Conservation (phyloP, 2,797 vertebrate genomes). For the Hozukius guyotensis region DNA sequence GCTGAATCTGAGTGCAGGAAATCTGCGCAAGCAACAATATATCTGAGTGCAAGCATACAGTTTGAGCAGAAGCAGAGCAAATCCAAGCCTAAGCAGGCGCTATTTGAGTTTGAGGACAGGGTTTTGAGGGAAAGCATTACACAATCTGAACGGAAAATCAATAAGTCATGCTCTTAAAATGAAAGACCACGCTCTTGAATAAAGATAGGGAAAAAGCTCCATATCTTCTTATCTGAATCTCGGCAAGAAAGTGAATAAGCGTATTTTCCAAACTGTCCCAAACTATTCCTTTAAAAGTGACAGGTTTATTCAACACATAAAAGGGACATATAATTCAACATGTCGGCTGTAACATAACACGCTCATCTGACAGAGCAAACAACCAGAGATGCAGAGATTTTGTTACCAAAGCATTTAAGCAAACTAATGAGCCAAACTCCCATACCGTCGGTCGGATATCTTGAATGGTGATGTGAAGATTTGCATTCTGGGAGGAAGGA, state of each 20-base stretch:
- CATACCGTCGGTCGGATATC: background rate
- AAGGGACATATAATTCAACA: background rate
- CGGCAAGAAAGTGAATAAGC: background rate
- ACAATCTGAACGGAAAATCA: no score
- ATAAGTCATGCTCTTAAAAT: no score
- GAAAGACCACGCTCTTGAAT: no score
- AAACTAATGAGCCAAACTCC: conserved; percentile 10
- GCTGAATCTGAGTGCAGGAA: no score
- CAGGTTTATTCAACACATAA: background rate
- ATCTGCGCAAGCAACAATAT: no score
- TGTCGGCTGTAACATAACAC: background rate
- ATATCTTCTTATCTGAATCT: background rate
- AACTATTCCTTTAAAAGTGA: background rate
- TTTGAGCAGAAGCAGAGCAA: no score
- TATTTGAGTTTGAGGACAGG: no score
- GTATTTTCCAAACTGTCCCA: background rate
- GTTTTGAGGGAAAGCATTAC: no score
- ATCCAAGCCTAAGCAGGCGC: no score
- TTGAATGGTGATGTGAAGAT: conserved; percentile 24
- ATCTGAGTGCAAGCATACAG: no score
- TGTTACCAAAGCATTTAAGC: conserved; percentile 2
- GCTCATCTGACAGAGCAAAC: background rate
- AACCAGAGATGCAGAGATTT: background rate
- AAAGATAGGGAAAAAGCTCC: no score
- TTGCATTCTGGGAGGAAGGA: conserved; percentile 22